Evolutionary conservation across 2,113 vertebrate species (phyloP).

Genomic region (Thamnophis sirtalis): DNA sequence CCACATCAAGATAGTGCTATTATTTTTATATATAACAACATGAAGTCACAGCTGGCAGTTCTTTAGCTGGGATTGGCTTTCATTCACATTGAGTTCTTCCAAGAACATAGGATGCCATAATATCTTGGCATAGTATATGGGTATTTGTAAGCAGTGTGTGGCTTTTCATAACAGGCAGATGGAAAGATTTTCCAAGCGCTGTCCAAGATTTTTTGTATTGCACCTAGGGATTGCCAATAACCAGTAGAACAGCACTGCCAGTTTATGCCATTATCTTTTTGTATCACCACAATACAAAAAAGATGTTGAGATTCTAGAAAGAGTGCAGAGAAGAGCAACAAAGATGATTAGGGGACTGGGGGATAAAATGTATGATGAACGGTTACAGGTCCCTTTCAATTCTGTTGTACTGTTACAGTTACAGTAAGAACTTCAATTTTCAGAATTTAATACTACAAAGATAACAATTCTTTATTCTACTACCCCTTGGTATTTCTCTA

Average conservation of each 20-base stretch:
- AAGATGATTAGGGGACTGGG: neutral
- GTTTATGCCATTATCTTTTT: neutral
- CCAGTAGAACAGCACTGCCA: neutral
- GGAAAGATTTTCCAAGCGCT: neutral
- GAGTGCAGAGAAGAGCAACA: neutral
- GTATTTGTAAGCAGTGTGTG: neutral
- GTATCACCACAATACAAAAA: neutral
- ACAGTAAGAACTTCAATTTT: neutral
- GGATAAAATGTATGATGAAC: neutral
- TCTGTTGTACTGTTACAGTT: neutral
- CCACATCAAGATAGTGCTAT: neutral
- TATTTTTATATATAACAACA: neutral
- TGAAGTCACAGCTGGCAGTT: neutral
- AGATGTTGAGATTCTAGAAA: neutral
- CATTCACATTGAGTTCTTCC: neutral
- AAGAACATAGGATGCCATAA: neutral
- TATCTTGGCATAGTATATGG: neutral
- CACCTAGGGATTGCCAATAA: neutral
- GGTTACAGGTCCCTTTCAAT: neutral
- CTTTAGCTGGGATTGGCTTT: neutral
- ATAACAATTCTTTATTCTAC: neutral
- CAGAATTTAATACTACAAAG: neutral
- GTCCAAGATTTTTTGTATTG: neutral
- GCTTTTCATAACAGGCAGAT: neutral
- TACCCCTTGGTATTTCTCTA: no score